Percentiles rank a stretch among this genome's conserved stretches.
These are phyloP conservation scores for Spilosoma lubricipeda DNA, from an alignment of 2,888 invertebrate species.

Conservation along the genomic window DNA sequence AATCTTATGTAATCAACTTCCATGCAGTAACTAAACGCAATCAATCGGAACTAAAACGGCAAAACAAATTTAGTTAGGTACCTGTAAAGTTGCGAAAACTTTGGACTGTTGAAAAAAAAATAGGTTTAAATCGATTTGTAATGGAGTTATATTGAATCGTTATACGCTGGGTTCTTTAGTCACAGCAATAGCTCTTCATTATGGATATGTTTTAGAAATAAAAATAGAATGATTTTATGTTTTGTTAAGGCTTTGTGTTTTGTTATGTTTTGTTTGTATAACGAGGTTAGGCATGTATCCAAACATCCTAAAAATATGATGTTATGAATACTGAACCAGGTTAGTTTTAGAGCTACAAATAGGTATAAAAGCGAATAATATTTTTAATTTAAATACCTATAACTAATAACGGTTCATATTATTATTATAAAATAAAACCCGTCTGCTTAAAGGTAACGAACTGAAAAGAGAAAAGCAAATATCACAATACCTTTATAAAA, in stretches of 20 bases:
- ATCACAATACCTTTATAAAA: too few species aligned
- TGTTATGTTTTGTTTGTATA: background rate
- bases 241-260: background rate
- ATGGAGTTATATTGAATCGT: background rate
- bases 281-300: background rate
- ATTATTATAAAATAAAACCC: too few species aligned
- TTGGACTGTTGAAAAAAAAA: background rate
- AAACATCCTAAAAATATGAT: background rate
- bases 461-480: too few species aligned
- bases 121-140: background rate
- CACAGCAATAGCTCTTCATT: background rate
- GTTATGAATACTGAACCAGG: background rate
- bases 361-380: too few species aligned
- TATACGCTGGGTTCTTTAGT: background rate
- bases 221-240: background rate
- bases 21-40: constrained; percentile 25
- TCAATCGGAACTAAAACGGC: constrained; percentile 22
- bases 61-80: constrained; percentile 31
- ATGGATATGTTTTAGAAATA: background rate
- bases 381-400: too few species aligned
- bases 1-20: constrained; percentile 22
- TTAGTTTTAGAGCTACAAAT: too few species aligned
- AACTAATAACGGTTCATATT: too few species aligned
- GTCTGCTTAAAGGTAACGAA: too few species aligned
- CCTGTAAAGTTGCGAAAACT: constrained; percentile 9